Evolutionary conservation across 2,888 invertebrate species (phyloP).

Genomic region (Reticulitermes lucifugus): DNA sequence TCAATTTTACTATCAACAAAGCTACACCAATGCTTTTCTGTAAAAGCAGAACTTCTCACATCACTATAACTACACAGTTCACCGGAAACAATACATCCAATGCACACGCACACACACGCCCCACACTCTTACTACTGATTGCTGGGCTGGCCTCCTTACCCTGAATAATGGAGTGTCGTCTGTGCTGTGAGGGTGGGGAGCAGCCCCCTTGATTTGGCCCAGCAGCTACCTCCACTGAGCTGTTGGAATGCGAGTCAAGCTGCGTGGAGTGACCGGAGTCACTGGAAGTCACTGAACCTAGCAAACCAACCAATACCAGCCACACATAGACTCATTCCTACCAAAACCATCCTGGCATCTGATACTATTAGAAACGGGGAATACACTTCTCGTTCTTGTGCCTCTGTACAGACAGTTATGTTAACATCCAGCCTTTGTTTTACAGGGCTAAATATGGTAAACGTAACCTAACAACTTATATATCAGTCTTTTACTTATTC

Average conservation of each 20-base stretch:
- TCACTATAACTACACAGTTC: not conserved
- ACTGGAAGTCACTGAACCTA: constrained; percentile 91
- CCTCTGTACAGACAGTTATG: not conserved
- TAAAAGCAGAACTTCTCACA: not conserved
- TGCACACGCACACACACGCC: not conserved
- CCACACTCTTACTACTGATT: not conserved
- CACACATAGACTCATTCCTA: constrained; percentile 29
- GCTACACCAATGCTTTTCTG: not conserved
- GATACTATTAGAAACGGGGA: not conserved
- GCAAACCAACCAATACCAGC: constrained; percentile 36
- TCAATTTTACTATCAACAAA: not conserved
- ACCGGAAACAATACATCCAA: not conserved
- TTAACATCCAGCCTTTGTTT: too few species aligned
- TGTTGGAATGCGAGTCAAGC: constrained; percentile 72
- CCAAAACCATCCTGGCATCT: not conserved
- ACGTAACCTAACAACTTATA: not conserved
- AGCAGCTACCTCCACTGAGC: constrained; percentile 63
- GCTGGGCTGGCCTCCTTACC: constrained; percentile 60
- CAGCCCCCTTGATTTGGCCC: constrained; percentile 62
- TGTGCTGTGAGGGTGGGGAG: constrained; percentile 66
- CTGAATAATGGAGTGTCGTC: constrained; percentile 68
- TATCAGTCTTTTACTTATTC: not conserved
- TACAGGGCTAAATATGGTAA: not conserved
- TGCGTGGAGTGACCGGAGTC: constrained; percentile 91
- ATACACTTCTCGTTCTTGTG: not conserved